Conservation (phyloP, 2,888 invertebrate genomes). For the Zelleria hepariella region DNA sequence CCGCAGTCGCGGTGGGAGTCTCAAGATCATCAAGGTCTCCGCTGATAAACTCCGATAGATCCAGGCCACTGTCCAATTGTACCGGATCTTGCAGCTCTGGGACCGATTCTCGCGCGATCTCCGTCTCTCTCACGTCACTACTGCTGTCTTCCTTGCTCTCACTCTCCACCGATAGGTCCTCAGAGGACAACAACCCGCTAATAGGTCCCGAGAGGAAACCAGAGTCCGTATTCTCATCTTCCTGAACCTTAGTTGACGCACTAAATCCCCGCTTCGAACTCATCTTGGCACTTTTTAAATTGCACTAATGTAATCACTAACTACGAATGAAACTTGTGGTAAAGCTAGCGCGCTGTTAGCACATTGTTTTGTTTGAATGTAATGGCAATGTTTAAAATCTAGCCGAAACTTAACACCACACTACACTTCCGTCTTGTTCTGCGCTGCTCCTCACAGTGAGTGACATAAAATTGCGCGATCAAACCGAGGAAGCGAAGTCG, state of each 20-base stretch:
- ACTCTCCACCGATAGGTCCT: constrained; percentile 14
- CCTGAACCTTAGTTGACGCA: constrained; percentile 32
- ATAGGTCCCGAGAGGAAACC: constrained; percentile 48
- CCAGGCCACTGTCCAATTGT: constrained; percentile 77
- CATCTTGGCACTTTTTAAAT: constrained; percentile 48
- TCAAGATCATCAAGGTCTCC: constrained; percentile 41
- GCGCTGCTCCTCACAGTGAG: neutral
- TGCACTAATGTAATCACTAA: constrained; percentile 20
- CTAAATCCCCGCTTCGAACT: constrained; percentile 53
- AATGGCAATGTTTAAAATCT: too few species aligned
- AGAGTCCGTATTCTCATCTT: constrained; percentile 47
- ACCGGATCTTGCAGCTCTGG: constrained; percentile 11
- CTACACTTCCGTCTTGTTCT: neutral
- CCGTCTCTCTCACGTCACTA: constrained; percentile 6
- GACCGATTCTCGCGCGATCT: neutral
- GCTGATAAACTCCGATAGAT: constrained; percentile 75
- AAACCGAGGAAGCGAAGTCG: neutral
- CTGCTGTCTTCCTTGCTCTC: constrained; percentile 20
- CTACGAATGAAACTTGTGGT: too few species aligned
- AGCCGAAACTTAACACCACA: neutral
- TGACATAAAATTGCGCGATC: neutral
- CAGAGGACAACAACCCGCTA: constrained; percentile 24
- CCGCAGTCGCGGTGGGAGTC: constrained; percentile 18
- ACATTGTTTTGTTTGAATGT: neutral
- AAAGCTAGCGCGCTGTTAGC: neutral